phyloP scores from a whole-genome alignment of 2,888 invertebrate genomes.

The Sthenelais limicola region DNA sequence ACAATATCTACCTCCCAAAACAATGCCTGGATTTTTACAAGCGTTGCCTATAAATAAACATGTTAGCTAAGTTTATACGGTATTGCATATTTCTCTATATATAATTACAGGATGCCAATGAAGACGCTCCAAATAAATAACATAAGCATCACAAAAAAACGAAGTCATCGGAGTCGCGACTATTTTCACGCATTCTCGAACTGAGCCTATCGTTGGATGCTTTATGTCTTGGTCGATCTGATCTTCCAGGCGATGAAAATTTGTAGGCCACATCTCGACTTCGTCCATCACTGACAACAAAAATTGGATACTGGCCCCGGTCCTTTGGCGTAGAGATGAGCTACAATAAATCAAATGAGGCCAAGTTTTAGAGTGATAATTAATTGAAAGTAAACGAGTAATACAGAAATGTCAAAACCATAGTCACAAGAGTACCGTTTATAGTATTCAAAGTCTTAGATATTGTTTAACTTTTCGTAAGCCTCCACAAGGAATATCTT shows the following conservation, averaged over 20 bases:
- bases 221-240: slow-evolving; percentile 17
- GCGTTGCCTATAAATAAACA: too few species aligned
- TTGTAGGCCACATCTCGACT: slow-evolving; percentile 53
- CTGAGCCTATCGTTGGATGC: slow-evolving; percentile 33
- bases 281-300: slow-evolving; percentile 82
- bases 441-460: too few species aligned
- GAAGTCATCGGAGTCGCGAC: slow-evolving; percentile 47
- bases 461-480: too few species aligned
- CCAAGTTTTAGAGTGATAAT: neutral
- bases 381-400: neutral
- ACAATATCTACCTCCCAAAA: too few species aligned
- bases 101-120: too few species aligned
- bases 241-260: neutral
- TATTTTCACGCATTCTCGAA: slow-evolving; percentile 14
- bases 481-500: too few species aligned
- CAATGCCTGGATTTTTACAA: too few species aligned
- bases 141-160: slow-evolving; percentile 47
- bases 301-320: slow-evolving; percentile 84
- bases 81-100: too few species aligned
- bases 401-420: neutral
- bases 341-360: slow-evolving; percentile 64
- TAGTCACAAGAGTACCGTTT: too few species aligned
- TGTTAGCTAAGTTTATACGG: too few species aligned
- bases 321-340: slow-evolving; percentile 75
- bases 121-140: too few species aligned